Percentiles rank a stretch among this genome's conserved stretches.
Conservation (phyloP, 2,113 vertebrate genomes). For the Tapirus terrestris region DNA sequence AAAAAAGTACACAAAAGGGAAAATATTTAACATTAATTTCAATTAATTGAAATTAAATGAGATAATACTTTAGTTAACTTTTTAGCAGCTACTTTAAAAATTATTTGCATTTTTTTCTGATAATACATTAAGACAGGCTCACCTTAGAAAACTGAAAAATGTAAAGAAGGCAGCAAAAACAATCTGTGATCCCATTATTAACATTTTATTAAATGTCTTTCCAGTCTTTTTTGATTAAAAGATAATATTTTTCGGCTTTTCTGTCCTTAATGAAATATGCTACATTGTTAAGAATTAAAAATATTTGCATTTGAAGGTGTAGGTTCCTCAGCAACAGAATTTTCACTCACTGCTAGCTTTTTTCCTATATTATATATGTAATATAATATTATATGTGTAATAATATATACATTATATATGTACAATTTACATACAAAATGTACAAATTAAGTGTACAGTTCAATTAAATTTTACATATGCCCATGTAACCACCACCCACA, state of each 20-base stretch:
- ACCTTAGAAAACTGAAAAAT: not conserved
- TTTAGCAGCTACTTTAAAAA: not conserved
- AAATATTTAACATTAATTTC: not conserved
- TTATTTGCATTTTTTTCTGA: constrained; percentile 3
- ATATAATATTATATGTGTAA: not conserved
- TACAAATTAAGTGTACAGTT: not conserved
- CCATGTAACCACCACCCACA: not conserved
- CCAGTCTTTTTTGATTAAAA: not conserved
- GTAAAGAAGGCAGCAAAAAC: not conserved
- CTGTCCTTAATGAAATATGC: not conserved
- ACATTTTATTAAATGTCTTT: not conserved
- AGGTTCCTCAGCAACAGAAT: not conserved
- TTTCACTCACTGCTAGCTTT: not conserved
- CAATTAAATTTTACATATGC: not conserved
- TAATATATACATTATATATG: not conserved
- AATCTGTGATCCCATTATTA: not conserved
- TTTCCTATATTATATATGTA: not conserved
- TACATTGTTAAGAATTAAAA: not conserved
- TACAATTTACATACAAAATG: not conserved
- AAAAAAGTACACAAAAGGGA: not conserved
- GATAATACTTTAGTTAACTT: not conserved
- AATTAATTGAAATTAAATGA: not conserved
- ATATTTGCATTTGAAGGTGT: not conserved
- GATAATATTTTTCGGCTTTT: not conserved
- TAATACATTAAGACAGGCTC: not conserved